These are phyloP conservation scores for Lasioglossum marginatum DNA, from an alignment of 2,888 invertebrate species.

Conservation along the genomic window DNA sequence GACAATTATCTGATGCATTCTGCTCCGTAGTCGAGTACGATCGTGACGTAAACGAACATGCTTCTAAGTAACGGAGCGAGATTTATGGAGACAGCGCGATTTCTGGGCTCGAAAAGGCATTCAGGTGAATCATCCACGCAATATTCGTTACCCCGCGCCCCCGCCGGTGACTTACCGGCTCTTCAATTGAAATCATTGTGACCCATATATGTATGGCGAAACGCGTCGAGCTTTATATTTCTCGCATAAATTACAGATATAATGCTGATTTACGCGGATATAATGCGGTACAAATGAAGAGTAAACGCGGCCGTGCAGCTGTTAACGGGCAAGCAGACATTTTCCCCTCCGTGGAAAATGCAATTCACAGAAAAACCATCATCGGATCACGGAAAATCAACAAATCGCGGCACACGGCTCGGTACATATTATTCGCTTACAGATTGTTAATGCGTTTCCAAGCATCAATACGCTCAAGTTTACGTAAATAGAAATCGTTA, in stretches of 20 bases:
- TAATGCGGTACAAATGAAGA: slow-evolving; percentile 4
- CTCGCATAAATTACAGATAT: neutral
- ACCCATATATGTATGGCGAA: neutral
- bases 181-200: neutral
- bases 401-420: neutral
- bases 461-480: slow-evolving; percentile 25
- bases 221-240: neutral
- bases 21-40: neutral
- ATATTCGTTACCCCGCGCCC: neutral
- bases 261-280: neutral
- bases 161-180: neutral
- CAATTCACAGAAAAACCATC: neutral
- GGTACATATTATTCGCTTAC: neutral
- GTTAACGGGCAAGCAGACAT: neutral
- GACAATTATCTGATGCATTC: neutral
- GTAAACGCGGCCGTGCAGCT: neutral
- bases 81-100: neutral
- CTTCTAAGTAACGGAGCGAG: neutral
- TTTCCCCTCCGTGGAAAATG: neutral
- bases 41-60: neutral
- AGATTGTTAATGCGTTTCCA: slow-evolving; percentile 18
- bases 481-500: slow-evolving; percentile 31
- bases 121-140: neutral
- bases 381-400: neutral
- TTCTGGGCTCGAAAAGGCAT: neutral